phyloP scores from a whole-genome alignment of 1,140 invertebrate species.

The Aporrectodea caliginosa region DNA sequence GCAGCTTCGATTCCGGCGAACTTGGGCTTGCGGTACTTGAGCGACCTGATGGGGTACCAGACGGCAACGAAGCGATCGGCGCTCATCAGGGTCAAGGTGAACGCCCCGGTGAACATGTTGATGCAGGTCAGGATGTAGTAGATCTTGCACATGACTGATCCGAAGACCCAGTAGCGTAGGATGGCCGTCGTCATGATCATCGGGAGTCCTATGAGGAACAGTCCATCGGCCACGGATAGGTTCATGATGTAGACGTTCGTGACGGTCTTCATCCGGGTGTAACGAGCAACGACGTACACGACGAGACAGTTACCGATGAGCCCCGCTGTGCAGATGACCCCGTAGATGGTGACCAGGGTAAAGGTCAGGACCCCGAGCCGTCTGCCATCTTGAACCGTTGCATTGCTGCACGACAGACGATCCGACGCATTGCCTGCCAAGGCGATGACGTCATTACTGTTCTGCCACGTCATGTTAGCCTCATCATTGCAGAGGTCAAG shows the following conservation, averaged over 20 bases:
- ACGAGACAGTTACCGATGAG: slow-evolving; percentile 87
- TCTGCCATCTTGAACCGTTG: no score
- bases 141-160: slow-evolving; percentile 81
- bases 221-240: slow-evolving; percentile 90
- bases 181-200: slow-evolving; percentile 84
- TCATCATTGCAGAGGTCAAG: no score
- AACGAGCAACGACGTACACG: slow-evolving; percentile 80
- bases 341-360: slow-evolving; percentile 50
- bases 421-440: no score
- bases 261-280: slow-evolving; percentile 56
- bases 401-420: no score
- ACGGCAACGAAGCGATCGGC: slow-evolving; percentile 94
- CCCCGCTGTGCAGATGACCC: slow-evolving; percentile 78
- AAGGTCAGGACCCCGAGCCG: no score
- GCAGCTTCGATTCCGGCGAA: slow-evolving; percentile 52
- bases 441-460: no score
- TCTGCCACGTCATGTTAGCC: no score
- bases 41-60: slow-evolving; percentile 87
- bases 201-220: slow-evolving; percentile 87
- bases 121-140: slow-evolving; percentile 83
- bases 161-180: slow-evolving; percentile 82
- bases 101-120: slow-evolving; percentile 90
- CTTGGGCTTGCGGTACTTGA: slow-evolving; percentile 59
- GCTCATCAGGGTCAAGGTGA: slow-evolving; percentile 91
- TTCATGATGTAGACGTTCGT: slow-evolving; percentile 96